Evolutionary conservation across 2,888 invertebrate species (phyloP), one percentile per base, ranked within the genome.

Genomic region (Temnothorax rugatulus): DNA sequence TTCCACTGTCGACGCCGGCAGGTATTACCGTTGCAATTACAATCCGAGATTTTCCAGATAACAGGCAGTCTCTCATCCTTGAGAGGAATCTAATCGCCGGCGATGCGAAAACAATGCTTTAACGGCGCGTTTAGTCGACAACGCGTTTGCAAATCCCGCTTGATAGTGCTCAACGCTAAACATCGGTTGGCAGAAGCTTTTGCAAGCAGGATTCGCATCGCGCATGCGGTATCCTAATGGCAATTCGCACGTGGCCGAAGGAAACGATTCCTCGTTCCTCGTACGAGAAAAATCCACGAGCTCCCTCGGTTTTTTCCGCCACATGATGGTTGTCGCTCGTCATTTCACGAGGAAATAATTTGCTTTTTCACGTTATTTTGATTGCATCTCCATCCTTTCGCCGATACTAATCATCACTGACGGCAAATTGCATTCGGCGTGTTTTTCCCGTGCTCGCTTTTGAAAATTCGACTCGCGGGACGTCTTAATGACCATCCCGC

Each of bases 401-500:
- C 54, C 18, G 44, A 13, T 9, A 25, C 68, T 77, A 77, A 68
- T 77, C 54, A 68, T 34, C n/a, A 47, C 59, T 7, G 54, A 38
- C 21, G 59, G 59, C 38, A 73, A 79, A 71, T 79, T 79, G 34
- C 57, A 15, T 18, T 34, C 44, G 63, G 7, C 59, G 13, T 13
- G 34, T 76, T 50, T 64, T 59, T 54, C 3, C 38, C 38, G 38
- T 47, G 73, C 11, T 73, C 15, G 38, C 38, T 73, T 59, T 73
- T 34, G 73, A 73, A 59, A 73, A 81, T 73, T 81, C 79, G 79
- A 84, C 61, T 66, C 63, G 68, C 63, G 74, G 41, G 82, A 88
- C 86, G 82, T 79, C 69, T 85, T 87, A 83, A 85, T 64, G 89
- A 88, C 82, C 57, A 66, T 83, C 59, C 74, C 77, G 59, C 81